Percentiles rank a stretch among this genome's conserved stretches.
These are phyloP conservation scores for Lutraria rhynchaena DNA, from an alignment of 1,140 invertebrate genomes.

Conservation along the genomic window DNA sequence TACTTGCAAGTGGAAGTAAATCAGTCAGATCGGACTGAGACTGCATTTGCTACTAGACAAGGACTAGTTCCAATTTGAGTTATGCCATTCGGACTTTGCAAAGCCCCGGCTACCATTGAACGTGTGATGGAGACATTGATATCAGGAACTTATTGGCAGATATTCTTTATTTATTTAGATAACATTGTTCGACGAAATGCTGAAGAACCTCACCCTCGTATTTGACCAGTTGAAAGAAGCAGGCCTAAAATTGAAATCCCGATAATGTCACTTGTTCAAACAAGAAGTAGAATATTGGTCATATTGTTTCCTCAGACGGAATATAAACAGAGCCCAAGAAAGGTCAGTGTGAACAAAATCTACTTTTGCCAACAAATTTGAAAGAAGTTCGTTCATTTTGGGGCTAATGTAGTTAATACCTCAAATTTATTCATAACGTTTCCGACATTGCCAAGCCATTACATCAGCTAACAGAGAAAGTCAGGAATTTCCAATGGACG, in stretches of 20 bases:
- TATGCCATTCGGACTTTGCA: conserved; percentile 50
- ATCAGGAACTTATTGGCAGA: neutral
- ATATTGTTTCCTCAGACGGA: conserved; percentile 28
- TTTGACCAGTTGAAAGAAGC: conserved; percentile 29
- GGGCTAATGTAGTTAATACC: conserved; percentile 62
- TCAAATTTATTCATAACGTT: conserved; percentile 65
- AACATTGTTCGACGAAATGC: conserved; percentile 35
- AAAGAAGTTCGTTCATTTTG: conserved; percentile 68
- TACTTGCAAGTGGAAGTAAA: conserved; percentile 60
- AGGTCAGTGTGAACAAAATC: neutral
- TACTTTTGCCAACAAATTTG: conserved; percentile 15
- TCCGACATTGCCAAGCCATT: conserved; percentile 29
- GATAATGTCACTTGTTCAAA: conserved; percentile 59
- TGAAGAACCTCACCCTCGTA: conserved; percentile 8
- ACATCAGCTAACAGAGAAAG: neutral
- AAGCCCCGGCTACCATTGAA: conserved; percentile 45
- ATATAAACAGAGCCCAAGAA: conserved; percentile 20
- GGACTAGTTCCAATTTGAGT: conserved; percentile 57
- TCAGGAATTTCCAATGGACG: neutral
- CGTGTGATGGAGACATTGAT: conserved; percentile 33
- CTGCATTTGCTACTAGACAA: conserved; percentile 50
- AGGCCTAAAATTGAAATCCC: conserved; percentile 55
- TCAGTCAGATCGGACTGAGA: conserved; percentile 12
- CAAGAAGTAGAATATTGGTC: conserved; percentile 54
- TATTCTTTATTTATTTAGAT: conserved; percentile 5